Evolutionary conservation across 1,140 invertebrate species (phyloP), one percentile per base, ranked within the genome.

Genomic region (Drosophila rhopaloa): DNA sequence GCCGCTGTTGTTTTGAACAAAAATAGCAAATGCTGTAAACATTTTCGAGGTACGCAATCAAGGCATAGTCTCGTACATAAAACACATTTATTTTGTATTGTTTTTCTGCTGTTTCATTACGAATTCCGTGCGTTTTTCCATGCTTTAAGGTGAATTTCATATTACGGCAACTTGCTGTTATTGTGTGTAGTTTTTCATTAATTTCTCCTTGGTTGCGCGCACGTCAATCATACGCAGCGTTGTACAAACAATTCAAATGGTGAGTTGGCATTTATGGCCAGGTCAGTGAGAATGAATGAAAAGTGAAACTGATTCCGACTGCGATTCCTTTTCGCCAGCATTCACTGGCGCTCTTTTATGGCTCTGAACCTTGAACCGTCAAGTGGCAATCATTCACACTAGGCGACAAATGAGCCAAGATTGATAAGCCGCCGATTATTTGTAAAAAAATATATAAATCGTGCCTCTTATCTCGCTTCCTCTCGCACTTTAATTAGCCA

Each of bases 11-110:
- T 46, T 51, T 68, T 50, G 57, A 63, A 79, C 76, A 65, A 70
- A 85, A 86, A 86, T 81, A 86, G 82, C 70, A 68, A 73, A 61
- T 65, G 62, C 55, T 78, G 73, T 81, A 83, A 88, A 80, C 83
- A 88, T 56, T 79, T 81, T 85, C 43, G 47, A 59, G 43, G 65
- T 62, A 76, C 63, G 51, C 71, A 60, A 50, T 73, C 58, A 48
- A 76, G 53, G 54, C 73, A 54, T 53, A 57, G 50, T 40, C 55
- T 29, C 24, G 51, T 19, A 62, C 72, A 74, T 57, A 61, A 73
- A 79, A 68, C 61, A 83, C 67, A 82, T 72, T 70, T 65, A 76
- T 80, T 88, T 35, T 54, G 7, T 53, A 41, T 63, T 72, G 56
- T 66, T 46, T 43, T 57, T 81, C 76, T 41, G 58, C 63, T 57